phyloP scores from a whole-genome alignment of 1,140 invertebrate genomes.

The Drosophila guanche region DNA sequence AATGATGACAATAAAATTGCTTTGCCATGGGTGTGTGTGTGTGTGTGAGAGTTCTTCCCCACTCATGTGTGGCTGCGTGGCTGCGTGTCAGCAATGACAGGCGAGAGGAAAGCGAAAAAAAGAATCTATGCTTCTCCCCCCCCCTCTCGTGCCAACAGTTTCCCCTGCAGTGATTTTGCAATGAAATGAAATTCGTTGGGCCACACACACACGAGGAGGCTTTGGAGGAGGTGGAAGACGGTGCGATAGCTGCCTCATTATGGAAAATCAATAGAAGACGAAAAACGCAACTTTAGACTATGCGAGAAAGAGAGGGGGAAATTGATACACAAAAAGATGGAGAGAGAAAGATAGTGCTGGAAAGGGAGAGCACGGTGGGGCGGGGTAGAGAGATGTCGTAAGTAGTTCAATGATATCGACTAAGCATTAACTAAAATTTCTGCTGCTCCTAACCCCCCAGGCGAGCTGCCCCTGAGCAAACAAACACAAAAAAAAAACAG shows the following conservation, averaged over 20 bases:
- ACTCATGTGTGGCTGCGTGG: constrained; percentile 18
- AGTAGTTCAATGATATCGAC: constrained; percentile 38
- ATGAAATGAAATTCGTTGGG: constrained; percentile 39
- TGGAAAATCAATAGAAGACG: constrained; percentile 63
- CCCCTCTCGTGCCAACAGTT: constrained; percentile 14
- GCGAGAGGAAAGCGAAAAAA: constrained; percentile 4
- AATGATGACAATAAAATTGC: constrained; percentile 51
- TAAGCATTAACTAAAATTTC: constrained; percentile 50
- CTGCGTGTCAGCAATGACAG: constrained; percentile 47
- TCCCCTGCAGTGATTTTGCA: constrained; percentile 43
- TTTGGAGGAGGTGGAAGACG: constrained; percentile 11
- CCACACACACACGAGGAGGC: constrained; percentile 14
- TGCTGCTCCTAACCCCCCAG: background rate
- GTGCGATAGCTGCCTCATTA: constrained; percentile 48
- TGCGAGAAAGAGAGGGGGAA: constrained; percentile 27
- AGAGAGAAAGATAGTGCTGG: background rate
- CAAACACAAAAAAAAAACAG: constrained; percentile 43
- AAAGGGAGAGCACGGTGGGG: no score
- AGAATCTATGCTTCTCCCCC: constrained; percentile 6
- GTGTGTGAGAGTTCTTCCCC: constrained; percentile 16
- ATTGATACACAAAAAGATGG: background rate
- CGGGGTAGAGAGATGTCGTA: background rate
- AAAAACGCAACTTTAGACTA: constrained; percentile 58
- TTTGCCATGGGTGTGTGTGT: constrained; percentile 16
- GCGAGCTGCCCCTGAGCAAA: constrained; percentile 4